Percentiles rank a stretch among this genome's conserved stretches.
Evolutionary conservation across 2,797 vertebrate species (phyloP).

Genomic region (Galaxias olidus): DNA sequence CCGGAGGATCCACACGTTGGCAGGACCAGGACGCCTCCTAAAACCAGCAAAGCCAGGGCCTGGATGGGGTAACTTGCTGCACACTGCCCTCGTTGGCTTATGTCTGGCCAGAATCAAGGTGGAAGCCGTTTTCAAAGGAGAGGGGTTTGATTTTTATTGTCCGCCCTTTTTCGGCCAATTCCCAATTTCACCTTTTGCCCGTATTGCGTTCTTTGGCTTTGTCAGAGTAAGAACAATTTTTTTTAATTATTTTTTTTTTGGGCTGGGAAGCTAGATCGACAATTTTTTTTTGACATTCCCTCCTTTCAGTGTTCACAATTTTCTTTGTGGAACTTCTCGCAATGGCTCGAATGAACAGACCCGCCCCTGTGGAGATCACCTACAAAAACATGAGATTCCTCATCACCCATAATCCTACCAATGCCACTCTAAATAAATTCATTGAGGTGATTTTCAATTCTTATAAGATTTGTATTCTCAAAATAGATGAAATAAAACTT

Average conservation of each 20-base stretch:
- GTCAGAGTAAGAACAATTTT: conserved; percentile 50
- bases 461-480: no score
- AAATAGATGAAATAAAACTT: no score
- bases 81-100: conserved; percentile 94
- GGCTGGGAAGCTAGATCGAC: conserved; percentile 45
- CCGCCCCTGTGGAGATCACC: conserved; percentile 98
- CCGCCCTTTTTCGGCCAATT: conserved; percentile 34
- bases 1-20: conserved; percentile 76
- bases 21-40: conserved; percentile 83
- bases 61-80: conserved; percentile 98
- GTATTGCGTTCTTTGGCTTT: conserved; percentile 33
- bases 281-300: conserved; percentile 64
- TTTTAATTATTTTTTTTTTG: conserved; percentile 16
- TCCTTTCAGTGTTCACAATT: conserved; percentile 32
- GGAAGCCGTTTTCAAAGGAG: conserved; percentile 62
- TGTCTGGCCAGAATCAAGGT: conserved; percentile 81
- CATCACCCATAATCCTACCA: conserved; percentile 99
- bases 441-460: conserved; percentile 88
- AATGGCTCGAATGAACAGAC: conserved; percentile 99
- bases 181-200: conserved; percentile 26
- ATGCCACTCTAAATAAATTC: conserved; percentile 98
- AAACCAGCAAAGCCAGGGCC: conserved; percentile 83
- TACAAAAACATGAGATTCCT: conserved; percentile 99
- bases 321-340: conserved; percentile 60
- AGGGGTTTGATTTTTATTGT: conserved; percentile 54